These are phyloP conservation scores for Paramormyrops kingsleyae DNA, from an alignment of 2,113 vertebrate genomes.

Conservation along the genomic window DNA sequence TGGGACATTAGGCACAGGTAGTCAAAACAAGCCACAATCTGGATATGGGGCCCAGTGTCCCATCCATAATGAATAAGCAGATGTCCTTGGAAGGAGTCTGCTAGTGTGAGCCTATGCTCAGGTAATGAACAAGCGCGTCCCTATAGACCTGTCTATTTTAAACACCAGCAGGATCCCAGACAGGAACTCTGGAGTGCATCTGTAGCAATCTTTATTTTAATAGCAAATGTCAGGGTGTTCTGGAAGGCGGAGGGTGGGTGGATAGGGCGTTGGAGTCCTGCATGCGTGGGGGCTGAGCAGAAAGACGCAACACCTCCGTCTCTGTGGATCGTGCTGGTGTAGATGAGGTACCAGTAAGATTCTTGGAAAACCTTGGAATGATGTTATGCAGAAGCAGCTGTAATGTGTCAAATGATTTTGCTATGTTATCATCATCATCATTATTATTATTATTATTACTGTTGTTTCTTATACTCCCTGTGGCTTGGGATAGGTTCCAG, in stretches of 20 bases:
- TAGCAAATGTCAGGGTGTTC: not conserved
- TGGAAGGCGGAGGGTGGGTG: not conserved
- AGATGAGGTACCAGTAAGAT: not conserved
- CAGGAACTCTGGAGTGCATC: not conserved
- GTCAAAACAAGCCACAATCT: slow-evolving; percentile 2
- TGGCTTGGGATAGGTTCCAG: not conserved
- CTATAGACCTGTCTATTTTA: slow-evolving; percentile 2
- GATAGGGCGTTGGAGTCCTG: not conserved
- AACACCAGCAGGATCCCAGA: not conserved
- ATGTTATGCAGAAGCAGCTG: not conserved
- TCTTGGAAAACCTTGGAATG: not conserved
- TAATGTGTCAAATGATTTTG: not conserved
- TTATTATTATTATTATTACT: not conserved
- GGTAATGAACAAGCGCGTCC: not conserved
- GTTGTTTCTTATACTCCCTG: not conserved
- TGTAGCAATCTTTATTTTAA: not conserved
- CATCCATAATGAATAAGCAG: not conserved
- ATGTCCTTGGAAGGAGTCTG: slow-evolving; percentile 6
- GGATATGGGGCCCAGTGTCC: not conserved
- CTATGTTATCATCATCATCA: not conserved
- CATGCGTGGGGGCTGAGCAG: not conserved
- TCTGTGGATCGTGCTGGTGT: not conserved
- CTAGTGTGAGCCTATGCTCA: not conserved
- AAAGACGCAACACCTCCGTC: not conserved
- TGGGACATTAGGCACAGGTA: slow-evolving; percentile 1